Base-by-base conservation (phyloP, 2,113 vertebrate species). In the Sceloporus tristichus region DNA sequence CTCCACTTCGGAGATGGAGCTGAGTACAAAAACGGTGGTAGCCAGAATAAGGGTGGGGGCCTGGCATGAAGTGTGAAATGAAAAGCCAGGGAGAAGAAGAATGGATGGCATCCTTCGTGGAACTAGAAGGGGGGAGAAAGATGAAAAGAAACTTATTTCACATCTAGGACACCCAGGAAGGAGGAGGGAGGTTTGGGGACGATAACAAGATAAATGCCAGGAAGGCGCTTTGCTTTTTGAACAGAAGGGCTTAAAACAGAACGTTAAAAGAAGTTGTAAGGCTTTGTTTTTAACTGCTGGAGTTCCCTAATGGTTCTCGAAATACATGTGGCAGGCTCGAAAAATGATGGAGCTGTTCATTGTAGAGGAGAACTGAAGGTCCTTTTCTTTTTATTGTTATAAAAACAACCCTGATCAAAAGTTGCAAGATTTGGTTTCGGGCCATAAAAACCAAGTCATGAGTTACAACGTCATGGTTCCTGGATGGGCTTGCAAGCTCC, bases 331-430 rank as follows among this genome's bases (percentile, higher is more conserved):
- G 4, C 53, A 78, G 87, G 62, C 73, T 88, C 11, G 85, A 74
- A 91, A 62, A 90, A 34, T 0, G 0, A 79, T 3, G 80, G 81
- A 42, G 90, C 42, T 68, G 73, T 27, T 11, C 1, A 0, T 34
- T 38, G 70, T 10, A 66, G 90, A 91, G 89, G 92, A 90, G 89
- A 95, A 80, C 7, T 79, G 77, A 93, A 92, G 89, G 94, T 85
- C 80, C 40, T 81, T 79, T 29, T 40, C 71, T 16, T 62, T 62
- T 14, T 16, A 18, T 70, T 29, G 2, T 70, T 29, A 29, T 13
- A 8, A 29, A 54, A 19, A 16, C 56, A 23, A 75, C 34, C 34
- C 34, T 48, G 40, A 48, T 38, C 34, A 34, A 48, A 42, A 77
- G 40, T 77, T 77, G 40, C 66, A 82, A 65, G 59, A 38, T 70